Evolutionary conservation across 2,113 vertebrate species (phyloP).

Genomic region (Pheucticus melanocephalus): DNA sequence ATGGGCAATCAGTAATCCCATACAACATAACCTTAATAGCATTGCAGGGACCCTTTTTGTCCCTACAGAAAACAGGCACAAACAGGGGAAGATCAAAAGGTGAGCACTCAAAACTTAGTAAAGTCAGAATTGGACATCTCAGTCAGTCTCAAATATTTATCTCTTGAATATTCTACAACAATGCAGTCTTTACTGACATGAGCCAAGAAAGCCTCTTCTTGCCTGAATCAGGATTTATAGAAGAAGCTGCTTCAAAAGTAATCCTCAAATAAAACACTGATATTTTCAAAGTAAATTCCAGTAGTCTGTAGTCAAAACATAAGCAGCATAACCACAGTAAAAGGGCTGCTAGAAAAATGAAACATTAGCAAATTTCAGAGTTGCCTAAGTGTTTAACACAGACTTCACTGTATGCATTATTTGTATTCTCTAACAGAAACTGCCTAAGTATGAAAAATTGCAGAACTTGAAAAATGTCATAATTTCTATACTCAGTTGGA

Average conservation of each 20-base stretch:
- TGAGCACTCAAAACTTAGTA: neutral
- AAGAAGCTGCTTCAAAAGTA: neutral
- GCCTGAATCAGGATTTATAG: neutral
- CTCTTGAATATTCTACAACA: neutral
- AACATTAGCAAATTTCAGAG: neutral
- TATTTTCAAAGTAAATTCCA: slow-evolving; percentile 49
- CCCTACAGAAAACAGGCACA: neutral
- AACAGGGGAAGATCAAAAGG: neutral
- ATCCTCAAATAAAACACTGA: neutral
- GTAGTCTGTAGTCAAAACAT: neutral
- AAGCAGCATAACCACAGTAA: slow-evolving; percentile 7
- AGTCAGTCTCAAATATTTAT: neutral
- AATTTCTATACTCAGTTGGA: neutral
- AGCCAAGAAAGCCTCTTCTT: neutral
- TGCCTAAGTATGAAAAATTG: accelerated
- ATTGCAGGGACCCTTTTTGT: neutral
- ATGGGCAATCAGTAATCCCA: neutral
- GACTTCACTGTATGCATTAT: neutral
- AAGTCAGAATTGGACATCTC: neutral
- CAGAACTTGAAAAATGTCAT: neutral
- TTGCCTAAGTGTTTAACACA: neutral
- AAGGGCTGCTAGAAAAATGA: neutral
- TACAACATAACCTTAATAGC: neutral
- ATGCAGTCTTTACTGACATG: neutral
- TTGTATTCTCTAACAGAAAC: neutral